phyloP scores from a whole-genome alignment of 2,888 invertebrate genomes.

The Limnephilus lunatus region DNA sequence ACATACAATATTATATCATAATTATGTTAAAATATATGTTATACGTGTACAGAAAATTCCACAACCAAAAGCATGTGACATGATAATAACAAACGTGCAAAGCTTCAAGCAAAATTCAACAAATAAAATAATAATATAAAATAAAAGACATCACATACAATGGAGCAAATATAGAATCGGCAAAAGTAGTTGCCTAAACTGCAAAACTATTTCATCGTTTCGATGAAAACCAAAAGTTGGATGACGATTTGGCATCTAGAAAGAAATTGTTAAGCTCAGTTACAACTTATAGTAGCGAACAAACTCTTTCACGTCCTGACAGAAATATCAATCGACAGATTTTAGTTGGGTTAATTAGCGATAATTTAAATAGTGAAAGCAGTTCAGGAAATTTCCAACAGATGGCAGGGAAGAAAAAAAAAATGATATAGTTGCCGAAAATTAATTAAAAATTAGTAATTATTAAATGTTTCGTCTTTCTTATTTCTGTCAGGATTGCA shows the following conservation, averaged over 20 bases:
- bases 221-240: constrained; percentile 63
- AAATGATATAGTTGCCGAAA: not conserved
- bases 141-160: constrained; percentile 59
- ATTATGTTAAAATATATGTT: not conserved
- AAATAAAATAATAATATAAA: constrained; percentile 37
- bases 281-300: constrained; percentile 42
- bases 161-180: constrained; percentile 59
- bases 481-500: not conserved
- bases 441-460: not conserved
- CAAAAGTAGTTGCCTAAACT: constrained; percentile 59
- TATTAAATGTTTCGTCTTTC: not conserved
- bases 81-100: constrained; percentile 4
- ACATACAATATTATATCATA: not conserved
- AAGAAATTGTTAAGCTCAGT: constrained; percentile 49
- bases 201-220: constrained; percentile 63
- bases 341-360: not conserved
- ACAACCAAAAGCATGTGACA: not conserved
- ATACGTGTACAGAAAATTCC: not conserved
- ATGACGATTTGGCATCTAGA: constrained; percentile 62
- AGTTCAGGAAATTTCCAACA: not conserved
- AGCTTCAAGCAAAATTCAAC: not conserved
- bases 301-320: not conserved
- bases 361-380: not conserved
- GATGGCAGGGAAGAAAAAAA: not conserved
- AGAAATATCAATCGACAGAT: not conserved